Base-by-base conservation (phyloP, 2,888 invertebrate genomes). In the Nebria salina region DNA sequence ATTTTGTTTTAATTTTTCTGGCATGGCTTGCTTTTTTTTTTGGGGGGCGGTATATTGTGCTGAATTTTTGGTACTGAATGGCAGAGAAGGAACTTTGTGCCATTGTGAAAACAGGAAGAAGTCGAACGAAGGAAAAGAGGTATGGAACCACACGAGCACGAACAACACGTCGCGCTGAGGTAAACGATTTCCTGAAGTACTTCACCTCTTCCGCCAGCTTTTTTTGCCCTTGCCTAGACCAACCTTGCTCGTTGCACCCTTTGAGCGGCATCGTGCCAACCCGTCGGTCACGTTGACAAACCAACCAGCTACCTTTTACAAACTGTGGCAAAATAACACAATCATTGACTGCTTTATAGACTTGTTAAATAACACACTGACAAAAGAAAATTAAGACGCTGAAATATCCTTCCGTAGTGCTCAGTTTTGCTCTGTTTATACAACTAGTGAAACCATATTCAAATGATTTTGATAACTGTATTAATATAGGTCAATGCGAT, bases 141-240 rank as follows among this genome's bases (percentile, higher is more conserved):
- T 70, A 77, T 77, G 68, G 70, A 75, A 15, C 70, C 15, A 66
- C 68, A 76, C 76, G 70, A 70, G 65, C 66, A 72, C 77, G 34
- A 34, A 77, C 72, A 77, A 77, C 77, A 77, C 64, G 26, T 25
- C 72, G 54, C 70, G 72, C 77, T 42, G 77, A 75, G 54, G 72
- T 77, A 77, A 77, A 77, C 77, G 77, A 77, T 77, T 77, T 77
- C 70, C 66, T 77, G 75, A 75, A 77, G 42, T 77, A 43, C 70
- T 70, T 70, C 34, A 15, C 15, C 70, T 25, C 25, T 70, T 70
- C 20, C 25, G 11, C 70, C 34, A 26, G 13, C 70, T n/a, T 15
- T 5, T 20, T 34, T 34, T 70, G 2, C 25, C 25, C 25, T n/a
- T 54, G 54, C 54, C 54, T 54, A 54, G 8, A 0, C 54, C 1